Conservation (phyloP, 2,888 invertebrate genomes). For the Muschampia plurimacula region DNA sequence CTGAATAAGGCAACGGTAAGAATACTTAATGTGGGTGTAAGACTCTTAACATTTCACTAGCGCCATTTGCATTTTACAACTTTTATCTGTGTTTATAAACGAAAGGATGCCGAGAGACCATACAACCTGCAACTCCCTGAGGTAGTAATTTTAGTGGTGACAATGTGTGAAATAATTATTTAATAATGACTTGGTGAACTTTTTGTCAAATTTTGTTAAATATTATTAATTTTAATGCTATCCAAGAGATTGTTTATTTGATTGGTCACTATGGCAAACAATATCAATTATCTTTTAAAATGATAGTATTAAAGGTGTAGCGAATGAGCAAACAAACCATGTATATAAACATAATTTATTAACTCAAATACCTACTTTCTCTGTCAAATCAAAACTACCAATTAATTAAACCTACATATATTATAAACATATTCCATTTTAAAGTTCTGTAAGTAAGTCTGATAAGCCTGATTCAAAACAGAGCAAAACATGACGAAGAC, state of each 20-base stretch:
- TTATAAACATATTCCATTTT: not conserved
- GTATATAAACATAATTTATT: too few species aligned
- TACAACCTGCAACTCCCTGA: conserved; percentile 66
- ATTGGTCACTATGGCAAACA: too few species aligned
- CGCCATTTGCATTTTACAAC: conserved; percentile 82
- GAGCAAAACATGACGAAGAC: conserved; percentile 24
- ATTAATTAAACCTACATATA: not conserved
- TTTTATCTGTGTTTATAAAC: conserved; percentile 79
- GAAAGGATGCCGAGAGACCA: conserved; percentile 68
- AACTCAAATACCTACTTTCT: not conserved
- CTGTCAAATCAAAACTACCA: not conserved
- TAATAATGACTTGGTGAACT: too few species aligned
- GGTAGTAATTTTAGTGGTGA: conserved; percentile 45
- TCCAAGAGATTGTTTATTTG: too few species aligned
- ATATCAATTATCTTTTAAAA: too few species aligned
- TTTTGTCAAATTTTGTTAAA: too few species aligned
- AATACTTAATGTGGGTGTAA: conserved; percentile 68
- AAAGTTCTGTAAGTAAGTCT: conserved; percentile 1
- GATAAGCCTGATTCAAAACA: conserved; percentile 21
- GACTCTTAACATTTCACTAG: conserved; percentile 80
- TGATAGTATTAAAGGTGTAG: too few species aligned
- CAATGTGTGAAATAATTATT: not conserved
- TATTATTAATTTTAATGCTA: too few species aligned
- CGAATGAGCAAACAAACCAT: too few species aligned
- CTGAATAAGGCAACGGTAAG: conserved; percentile 73